A percentile compares a stretch with the other conserved stretches of the same genome.
Conservation (phyloP, 1,140 invertebrate genomes). For the Pinna nobilis region DNA sequence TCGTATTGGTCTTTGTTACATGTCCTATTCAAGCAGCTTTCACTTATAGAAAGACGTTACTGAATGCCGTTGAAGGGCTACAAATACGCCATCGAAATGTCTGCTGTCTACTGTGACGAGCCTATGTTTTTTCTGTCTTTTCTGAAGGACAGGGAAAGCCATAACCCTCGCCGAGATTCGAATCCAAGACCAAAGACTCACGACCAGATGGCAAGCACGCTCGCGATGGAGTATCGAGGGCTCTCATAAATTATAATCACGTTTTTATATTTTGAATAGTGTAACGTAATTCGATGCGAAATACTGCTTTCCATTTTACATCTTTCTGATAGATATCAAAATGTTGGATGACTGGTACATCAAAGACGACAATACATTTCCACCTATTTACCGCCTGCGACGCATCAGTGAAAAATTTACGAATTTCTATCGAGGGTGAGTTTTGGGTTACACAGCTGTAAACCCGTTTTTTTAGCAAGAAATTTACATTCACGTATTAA, state of each 20-base stretch:
- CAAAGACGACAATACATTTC: conserved; percentile 93
- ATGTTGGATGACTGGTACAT: conserved; percentile 95
- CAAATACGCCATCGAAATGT: background rate
- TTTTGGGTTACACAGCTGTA: background rate
- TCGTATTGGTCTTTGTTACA: background rate
- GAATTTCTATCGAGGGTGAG: conserved; percentile 4
- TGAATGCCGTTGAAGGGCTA: background rate
- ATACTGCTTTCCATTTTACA: background rate
- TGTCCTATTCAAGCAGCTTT: background rate
- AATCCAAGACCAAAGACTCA: too few species aligned
- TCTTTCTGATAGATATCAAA: conserved; percentile 14
- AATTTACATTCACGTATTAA: too few species aligned
- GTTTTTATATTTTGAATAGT: background rate
- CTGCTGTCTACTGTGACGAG: background rate
- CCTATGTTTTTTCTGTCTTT: background rate
- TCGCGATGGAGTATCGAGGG: too few species aligned
- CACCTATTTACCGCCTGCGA: conserved; percentile 89
- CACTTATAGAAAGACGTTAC: background rate
- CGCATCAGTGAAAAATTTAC: conserved; percentile 22
- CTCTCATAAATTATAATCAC: too few species aligned
- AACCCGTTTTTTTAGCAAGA: background rate
- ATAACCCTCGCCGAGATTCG: background rate
- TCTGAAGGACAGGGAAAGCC: background rate
- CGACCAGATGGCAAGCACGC: too few species aligned
- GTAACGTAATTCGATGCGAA: background rate